A percentile compares a stretch with the other conserved stretches of the same genome.
phyloP scores from a whole-genome alignment of 2,797 vertebrate genomes.

The Danio kyathit region DNA sequence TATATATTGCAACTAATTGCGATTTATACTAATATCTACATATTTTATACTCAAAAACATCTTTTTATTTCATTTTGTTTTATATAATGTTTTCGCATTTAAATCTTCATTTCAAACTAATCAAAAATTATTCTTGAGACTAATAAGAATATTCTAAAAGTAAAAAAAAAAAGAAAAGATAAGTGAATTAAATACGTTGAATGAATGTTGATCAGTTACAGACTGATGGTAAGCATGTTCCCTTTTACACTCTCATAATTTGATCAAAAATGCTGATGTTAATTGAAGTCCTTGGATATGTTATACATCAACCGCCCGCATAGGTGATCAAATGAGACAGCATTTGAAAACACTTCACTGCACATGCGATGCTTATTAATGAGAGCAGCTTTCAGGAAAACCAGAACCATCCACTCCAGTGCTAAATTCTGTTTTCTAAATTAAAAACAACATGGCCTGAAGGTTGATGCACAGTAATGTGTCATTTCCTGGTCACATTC shows the following conservation, averaged over 20 bases:
- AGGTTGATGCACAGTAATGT: not conserved
- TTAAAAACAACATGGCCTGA: not conserved
- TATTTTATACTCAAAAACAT: too few species aligned
- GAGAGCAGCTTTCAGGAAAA: slow-evolving; percentile 7
- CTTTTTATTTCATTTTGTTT: too few species aligned
- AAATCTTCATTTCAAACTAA: not conserved
- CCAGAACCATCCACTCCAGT: not conserved
- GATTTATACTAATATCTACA: too few species aligned
- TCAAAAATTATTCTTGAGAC: too few species aligned
- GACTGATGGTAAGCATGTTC: not conserved
- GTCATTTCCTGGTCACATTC: not conserved
- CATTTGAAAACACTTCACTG: slow-evolving; percentile 28
- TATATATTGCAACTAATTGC: too few species aligned
- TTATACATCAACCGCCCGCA: not conserved
- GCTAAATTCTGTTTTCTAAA: not conserved
- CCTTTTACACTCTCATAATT: not conserved
- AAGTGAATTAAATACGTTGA: not conserved
- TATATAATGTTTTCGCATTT: not conserved
- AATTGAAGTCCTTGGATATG: not conserved
- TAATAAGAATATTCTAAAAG: too few species aligned
- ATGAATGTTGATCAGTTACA: not conserved
- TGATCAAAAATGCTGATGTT: not conserved
- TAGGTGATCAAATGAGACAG: slow-evolving; percentile 8
- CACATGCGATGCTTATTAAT: slow-evolving; percentile 21
- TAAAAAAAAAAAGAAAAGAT: not conserved